Base-by-base conservation (phyloP, 1,140 invertebrate genomes). In the Cyrtorhinus lividipennis region DNA sequence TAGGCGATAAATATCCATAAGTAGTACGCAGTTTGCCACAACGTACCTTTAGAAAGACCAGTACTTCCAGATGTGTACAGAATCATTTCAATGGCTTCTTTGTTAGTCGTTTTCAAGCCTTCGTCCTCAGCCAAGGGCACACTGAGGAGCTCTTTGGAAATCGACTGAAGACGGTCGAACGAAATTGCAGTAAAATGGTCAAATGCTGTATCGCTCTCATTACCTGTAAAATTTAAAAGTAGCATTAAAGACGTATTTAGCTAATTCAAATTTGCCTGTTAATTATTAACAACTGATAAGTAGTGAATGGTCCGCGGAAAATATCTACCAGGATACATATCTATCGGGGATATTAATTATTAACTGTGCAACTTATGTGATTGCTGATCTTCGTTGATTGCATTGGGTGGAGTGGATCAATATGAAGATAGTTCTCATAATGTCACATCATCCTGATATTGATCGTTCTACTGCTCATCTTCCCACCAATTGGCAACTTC, bases 51-150 rank as follows among this genome's bases (percentile, higher is more conserved):
- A 1, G 92, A 92, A 45, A 87, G 77, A 48, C 92, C 93, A 10
- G 92, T 95, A 71, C 91, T 94, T 38, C 93, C 92, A 56, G 91
- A 95, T 56, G 92, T 96, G 69, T 95, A 95, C 2, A 93, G 76
- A 44, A 95, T 83, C 15, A 91, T 86, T 8, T 84, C 88, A 3
- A 79, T 68, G 8, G 56, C 24, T 18, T 67, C 53, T 45, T 63
- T 13, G 24, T n/a, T 3, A 66, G 38, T 68, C 48, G 59, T 56
- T 71, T 69, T 24, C 45, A 64, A 67, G 8, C 74, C 65, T 44
- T 72, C 53, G 38, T 70, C 58, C 44, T 71, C 30, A 5, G 30
- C 5, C 5, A 38, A 15, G 5, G 30, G 15, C 30, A 15, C 5
- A 5, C 5, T 15, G 15, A 8, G 5, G 30, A 38, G 30, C 15